phyloP scores from a whole-genome alignment of 2,888 invertebrate species.

The Palloptera scutellata region DNA sequence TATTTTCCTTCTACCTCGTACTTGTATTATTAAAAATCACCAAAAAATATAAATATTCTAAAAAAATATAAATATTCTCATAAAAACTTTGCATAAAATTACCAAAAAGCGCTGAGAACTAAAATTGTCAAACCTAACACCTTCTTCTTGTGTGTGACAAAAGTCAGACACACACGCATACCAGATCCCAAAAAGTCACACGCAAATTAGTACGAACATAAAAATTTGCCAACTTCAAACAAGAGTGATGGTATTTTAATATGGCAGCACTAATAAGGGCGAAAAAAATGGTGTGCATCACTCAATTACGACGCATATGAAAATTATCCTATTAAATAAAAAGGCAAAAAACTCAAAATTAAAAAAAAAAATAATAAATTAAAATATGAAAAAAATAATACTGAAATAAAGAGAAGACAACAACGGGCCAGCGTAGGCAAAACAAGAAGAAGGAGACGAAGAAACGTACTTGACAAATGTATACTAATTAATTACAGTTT shows the following conservation, averaged over 20 bases:
- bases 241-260: constrained; percentile 44
- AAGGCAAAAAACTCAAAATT: constrained; percentile 22
- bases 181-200: constrained; percentile 46
- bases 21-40: constrained; percentile 40
- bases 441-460: constrained; percentile 37
- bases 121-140: too few relatives aligned
- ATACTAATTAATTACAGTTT: constrained; percentile 66
- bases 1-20: too few relatives aligned
- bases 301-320: constrained; percentile 56
- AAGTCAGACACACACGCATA: too few relatives aligned
- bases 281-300: constrained; percentile 21
- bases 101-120: too few relatives aligned
- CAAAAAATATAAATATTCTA: constrained; percentile 9
- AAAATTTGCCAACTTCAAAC: constrained; percentile 47
- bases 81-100: background rate
- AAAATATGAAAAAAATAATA: constrained; percentile 16
- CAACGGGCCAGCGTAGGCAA: background rate
- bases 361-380: constrained; percentile 36
- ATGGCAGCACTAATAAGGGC: constrained; percentile 32
- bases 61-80: constrained; percentile 16
- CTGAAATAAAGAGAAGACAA: constrained; percentile 8
- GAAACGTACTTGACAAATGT: constrained; percentile 63
- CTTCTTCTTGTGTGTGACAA: too few relatives aligned
- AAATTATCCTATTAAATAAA: constrained; percentile 59
- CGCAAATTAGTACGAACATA: constrained; percentile 55